Evolutionary conservation across 2,113 vertebrate genomes (phyloP).

Genomic region (Rhegmatorhina hoffmannsi): DNA sequence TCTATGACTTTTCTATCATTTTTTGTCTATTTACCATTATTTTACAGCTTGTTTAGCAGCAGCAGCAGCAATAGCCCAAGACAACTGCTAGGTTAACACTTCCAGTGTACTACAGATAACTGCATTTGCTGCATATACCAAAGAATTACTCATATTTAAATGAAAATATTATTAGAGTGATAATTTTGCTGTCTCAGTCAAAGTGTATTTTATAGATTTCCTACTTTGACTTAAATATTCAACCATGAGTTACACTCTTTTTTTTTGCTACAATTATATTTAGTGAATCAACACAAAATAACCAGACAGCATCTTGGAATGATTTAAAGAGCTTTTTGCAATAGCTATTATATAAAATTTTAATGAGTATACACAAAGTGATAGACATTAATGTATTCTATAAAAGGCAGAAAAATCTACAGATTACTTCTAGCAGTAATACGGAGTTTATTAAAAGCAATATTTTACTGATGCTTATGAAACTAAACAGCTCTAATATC

Average conservation of each 20-base stretch:
- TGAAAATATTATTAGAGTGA: background rate
- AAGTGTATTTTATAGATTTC: background rate
- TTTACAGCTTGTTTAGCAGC: background rate
- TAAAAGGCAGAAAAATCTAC: conserved; percentile 21
- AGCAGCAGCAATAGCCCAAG: background rate
- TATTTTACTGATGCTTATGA: conserved; percentile 51
- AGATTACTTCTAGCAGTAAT: conserved; percentile 22
- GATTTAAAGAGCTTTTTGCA: conserved; percentile 63
- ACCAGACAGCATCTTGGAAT: background rate
- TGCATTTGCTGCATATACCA: background rate
- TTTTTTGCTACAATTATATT: conserved; percentile 1
- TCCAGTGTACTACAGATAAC: background rate
- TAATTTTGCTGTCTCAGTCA: background rate
- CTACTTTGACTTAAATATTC: conserved; percentile 6
- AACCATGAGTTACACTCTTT: background rate
- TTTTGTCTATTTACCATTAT: background rate
- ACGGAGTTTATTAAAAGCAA: conserved; percentile 61
- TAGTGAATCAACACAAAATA: conserved; percentile 49
- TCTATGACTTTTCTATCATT: background rate
- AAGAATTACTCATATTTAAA: background rate
- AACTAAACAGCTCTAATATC: background rate
- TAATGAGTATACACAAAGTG: conserved; percentile 59
- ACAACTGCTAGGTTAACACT: background rate
- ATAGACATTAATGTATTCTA: conserved; percentile 25
- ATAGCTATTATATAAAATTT: conserved; percentile 57